Conservation (phyloP, 2,888 invertebrate genomes). For the Frankliniella fusca region DNA sequence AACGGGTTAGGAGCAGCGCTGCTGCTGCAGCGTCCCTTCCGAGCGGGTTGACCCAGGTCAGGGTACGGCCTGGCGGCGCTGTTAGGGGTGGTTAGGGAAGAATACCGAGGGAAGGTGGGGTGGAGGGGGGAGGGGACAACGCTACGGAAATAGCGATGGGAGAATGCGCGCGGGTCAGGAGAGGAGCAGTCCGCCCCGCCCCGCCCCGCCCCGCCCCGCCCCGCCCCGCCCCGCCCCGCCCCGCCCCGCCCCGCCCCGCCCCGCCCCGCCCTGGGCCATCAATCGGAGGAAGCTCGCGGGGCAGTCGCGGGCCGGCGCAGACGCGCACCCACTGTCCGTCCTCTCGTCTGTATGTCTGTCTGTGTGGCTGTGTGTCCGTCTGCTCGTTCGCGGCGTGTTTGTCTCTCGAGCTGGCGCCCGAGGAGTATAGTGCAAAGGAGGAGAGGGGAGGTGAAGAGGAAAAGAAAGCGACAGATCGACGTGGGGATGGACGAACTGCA, state of each 20-base stretch:
- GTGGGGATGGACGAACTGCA: neutral
- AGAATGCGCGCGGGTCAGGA: conserved; percentile 1
- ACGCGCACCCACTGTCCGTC: neutral
- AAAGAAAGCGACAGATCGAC: no score
- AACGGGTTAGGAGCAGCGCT: no score
- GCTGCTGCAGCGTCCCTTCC: no score
- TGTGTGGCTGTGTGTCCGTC: neutral
- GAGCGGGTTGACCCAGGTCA: neutral
- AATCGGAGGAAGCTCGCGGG: neutral
- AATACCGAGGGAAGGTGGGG: neutral
- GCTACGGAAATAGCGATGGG: neutral
- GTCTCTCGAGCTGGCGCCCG: neutral
- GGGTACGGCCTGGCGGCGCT: neutral
- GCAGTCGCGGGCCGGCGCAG: no score
- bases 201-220: neutral
- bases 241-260: no score
- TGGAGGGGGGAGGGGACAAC: neutral
- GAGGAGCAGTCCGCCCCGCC: neutral
- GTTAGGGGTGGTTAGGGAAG: neutral
- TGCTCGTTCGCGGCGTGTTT: neutral
- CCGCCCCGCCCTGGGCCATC: neutral
- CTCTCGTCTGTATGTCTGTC: neutral
- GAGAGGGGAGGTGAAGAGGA: no score
- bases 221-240: no score
- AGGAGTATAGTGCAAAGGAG: neutral